These are phyloP conservation scores for Cylindroiulus punctatus DNA, from an alignment of 2,888 invertebrate species.

Conservation along the genomic window DNA sequence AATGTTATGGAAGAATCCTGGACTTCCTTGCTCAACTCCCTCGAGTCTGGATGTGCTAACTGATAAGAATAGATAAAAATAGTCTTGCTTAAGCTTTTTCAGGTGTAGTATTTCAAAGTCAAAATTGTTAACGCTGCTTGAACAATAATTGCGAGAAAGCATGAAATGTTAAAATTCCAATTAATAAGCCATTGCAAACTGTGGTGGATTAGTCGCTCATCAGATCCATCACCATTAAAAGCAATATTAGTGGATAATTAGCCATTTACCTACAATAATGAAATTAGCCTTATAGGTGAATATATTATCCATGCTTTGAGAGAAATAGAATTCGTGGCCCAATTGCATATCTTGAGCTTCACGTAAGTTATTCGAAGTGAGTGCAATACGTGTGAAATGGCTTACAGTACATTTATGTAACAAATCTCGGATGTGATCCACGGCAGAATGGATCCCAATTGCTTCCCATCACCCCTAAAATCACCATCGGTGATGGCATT, in stretches of 20 bases:
- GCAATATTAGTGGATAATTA: constrained; percentile 22
- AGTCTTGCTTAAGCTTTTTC: constrained; percentile 2
- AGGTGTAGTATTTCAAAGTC: not conserved
- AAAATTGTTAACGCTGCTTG: not conserved
- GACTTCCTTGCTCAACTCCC: constrained; percentile 62
- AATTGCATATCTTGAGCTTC: constrained; percentile 12
- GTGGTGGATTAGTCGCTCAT: constrained; percentile 5
- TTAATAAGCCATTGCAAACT: constrained; percentile 37
- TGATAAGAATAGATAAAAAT: constrained; percentile 60
- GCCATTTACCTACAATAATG: not conserved
- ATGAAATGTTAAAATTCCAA: not conserved
- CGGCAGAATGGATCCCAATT: constrained; percentile 55
- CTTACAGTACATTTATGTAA: constrained; percentile 64
- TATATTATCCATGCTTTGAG: constrained; percentile 32
- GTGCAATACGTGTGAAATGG: constrained; percentile 51
- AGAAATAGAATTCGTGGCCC: constrained; percentile 12
- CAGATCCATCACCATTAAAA: constrained; percentile 19
- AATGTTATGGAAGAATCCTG: constrained; percentile 69
- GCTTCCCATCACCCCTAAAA: constrained; percentile 50
- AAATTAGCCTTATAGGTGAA: not conserved
- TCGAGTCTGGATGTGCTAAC: constrained; percentile 65
- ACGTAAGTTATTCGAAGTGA: constrained; percentile 45
- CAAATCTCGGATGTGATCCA: constrained; percentile 65
- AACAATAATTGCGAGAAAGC: not conserved
- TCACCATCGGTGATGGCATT: constrained; percentile 48